These are phyloP conservation scores for Gasterosteus aculeatus DNA, from an alignment of 2,113 vertebrate species.

Conservation along the genomic window DNA sequence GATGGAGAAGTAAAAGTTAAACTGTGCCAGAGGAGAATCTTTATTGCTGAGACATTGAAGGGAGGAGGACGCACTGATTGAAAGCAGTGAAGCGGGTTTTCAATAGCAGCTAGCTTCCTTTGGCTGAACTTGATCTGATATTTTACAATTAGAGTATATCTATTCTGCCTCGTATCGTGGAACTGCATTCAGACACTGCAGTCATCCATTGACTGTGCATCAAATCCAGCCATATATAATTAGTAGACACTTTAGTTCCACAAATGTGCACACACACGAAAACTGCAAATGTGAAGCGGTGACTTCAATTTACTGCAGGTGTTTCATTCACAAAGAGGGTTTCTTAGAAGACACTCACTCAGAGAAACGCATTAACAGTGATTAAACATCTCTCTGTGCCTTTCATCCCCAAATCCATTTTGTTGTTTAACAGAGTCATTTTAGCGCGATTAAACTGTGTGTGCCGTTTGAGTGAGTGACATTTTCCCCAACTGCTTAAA, in stretches of 20 bases:
- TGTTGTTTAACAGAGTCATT: neutral
- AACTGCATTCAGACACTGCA: neutral
- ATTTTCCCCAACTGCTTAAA: neutral
- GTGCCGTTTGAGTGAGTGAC: neutral
- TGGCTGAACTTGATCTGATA: neutral
- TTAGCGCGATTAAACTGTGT: neutral
- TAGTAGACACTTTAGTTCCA: neutral
- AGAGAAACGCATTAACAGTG: conserved; percentile 4
- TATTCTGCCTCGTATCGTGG: neutral
- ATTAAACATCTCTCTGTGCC: neutral
- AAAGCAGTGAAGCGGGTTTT: neutral
- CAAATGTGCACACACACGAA: neutral
- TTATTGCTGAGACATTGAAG: neutral
- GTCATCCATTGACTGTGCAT: neutral
- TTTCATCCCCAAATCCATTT: neutral
- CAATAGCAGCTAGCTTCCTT: neutral
- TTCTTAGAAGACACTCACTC: neutral
- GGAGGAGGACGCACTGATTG: neutral
- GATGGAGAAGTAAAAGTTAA: neutral
- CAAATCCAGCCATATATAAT: neutral
- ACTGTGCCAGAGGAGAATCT: neutral
- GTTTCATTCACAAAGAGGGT: neutral
- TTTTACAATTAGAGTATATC: neutral
- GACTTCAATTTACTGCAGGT: conserved; percentile 6
- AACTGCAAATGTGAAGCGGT: neutral